Conservation (phyloP, 2,797 vertebrate species). For the Gymnopithys bicolor region DNA sequence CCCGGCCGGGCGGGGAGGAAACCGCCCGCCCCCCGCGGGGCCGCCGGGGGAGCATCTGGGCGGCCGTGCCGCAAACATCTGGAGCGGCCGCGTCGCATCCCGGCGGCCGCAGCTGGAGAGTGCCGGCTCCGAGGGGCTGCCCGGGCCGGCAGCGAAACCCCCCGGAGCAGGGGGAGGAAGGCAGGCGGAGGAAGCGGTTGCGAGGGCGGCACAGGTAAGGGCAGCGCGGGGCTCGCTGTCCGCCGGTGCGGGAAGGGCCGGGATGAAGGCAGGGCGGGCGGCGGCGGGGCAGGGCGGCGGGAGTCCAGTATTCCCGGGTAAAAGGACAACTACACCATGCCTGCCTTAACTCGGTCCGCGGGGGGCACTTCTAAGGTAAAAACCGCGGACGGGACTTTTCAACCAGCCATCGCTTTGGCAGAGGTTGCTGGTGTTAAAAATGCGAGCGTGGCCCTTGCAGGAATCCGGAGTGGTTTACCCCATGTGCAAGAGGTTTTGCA, state of each 20-base stretch:
- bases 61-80: background rate
- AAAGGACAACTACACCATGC: background rate
- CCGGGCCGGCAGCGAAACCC: background rate
- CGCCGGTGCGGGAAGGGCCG: background rate
- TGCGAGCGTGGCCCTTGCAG: rapidly evolving
- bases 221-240: rapidly evolving
- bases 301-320: background rate
- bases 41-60: slow-evolving; percentile 25
- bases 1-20: background rate
- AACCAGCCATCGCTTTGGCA: rapidly evolving
- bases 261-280: background rate
- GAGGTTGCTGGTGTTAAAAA: rapidly evolving
- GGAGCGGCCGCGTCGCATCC: background rate
- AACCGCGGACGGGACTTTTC: background rate
- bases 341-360: background rate
- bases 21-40: background rate
- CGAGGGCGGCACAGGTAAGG: background rate
- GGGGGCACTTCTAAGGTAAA: background rate
- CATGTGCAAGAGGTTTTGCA: background rate
- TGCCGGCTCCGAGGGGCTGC: background rate
- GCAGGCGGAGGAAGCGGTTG: background rate
- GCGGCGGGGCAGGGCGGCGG: background rate
- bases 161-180: background rate
- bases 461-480: rapidly evolving
- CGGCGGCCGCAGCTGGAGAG: background rate